Conservation (phyloP, 92 coral and sea anemone species). For the Chrysogorgia sp. region DNA sequence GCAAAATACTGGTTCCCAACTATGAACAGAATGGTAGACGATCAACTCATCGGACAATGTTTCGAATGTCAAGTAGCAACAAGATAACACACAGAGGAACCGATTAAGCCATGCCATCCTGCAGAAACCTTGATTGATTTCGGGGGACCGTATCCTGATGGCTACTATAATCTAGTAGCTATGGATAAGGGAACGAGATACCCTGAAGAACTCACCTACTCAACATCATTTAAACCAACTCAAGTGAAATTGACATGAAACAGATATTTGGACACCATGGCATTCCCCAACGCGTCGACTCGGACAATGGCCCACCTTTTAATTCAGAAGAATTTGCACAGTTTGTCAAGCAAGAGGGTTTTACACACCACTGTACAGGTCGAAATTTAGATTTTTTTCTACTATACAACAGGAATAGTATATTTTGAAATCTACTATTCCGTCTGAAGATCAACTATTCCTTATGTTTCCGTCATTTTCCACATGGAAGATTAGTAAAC, state of each 20-base stretch:
- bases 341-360: slow-evolving; percentile 17
- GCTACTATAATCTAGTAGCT: slow-evolving; percentile 51
- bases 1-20: slow-evolving; percentile 56
- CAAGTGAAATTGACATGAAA: slow-evolving; percentile 18
- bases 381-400: too few relatives aligned
- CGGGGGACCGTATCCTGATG: slow-evolving; percentile 56
- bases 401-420: too few relatives aligned
- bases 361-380: slow-evolving; percentile 13
- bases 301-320: slow-evolving; percentile 40
- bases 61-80: slow-evolving; percentile 46
- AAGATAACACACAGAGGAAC: slow-evolving; percentile 49
- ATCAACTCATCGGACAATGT: slow-evolving; percentile 24
- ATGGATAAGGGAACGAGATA: slow-evolving; percentile 59
- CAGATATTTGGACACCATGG: slow-evolving; percentile 28
- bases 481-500: too few relatives aligned
- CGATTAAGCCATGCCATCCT: slow-evolving; percentile 27
- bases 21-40: slow-evolving; percentile 14
- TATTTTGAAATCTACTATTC: too few relatives aligned
- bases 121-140: slow-evolving; percentile 52
- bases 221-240: slow-evolving; percentile 39
- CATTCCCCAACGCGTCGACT: slow-evolving; percentile 20
- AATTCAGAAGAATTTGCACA: slow-evolving; percentile 25
- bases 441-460: too few relatives aligned
- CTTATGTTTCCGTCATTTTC: too few relatives aligned
- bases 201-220: slow-evolving; percentile 38